phyloP scores from a whole-genome alignment of 2,113 vertebrate genomes.

The Rhinoptilus africanus region DNA sequence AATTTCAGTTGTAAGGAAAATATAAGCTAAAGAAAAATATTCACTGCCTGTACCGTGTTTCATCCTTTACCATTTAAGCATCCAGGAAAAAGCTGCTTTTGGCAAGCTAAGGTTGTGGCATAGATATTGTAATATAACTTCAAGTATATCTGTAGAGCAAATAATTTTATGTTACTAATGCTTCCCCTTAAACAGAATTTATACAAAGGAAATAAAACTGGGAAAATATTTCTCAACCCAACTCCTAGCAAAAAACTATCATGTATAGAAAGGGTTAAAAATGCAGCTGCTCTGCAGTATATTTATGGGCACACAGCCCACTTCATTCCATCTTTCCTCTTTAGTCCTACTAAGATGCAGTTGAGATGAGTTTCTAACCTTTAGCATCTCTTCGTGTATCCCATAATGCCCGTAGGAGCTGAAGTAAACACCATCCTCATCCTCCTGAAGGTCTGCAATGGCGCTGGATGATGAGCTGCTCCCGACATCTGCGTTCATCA shows the following conservation, averaged over 20 bases:
- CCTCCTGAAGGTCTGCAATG: constrained; percentile 83
- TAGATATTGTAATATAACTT: background rate
- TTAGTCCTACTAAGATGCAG: background rate
- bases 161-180: background rate
- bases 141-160: background rate
- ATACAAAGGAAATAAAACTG: background rate
- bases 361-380: constrained; percentile 79
- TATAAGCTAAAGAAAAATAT: background rate
- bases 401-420: constrained; percentile 94
- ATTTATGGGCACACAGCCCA: background rate
- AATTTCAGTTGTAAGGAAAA: background rate
- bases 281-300: constrained; percentile 60
- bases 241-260: background rate
- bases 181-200: background rate
- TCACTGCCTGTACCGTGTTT: background rate
- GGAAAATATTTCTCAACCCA: background rate
- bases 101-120: background rate
- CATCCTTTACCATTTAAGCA: background rate
- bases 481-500: constrained; percentile 83
- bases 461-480: constrained; percentile 55
- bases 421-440: constrained; percentile 95
- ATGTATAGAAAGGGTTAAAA: constrained; percentile 61
- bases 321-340: background rate
- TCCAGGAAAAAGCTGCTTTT: background rate
- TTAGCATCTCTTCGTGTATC: constrained; percentile 98